A percentile compares a stretch with the other conserved stretches of the same genome.
phyloP scores from a whole-genome alignment of 1,140 invertebrate species.

The Drosophila parvula region DNA sequence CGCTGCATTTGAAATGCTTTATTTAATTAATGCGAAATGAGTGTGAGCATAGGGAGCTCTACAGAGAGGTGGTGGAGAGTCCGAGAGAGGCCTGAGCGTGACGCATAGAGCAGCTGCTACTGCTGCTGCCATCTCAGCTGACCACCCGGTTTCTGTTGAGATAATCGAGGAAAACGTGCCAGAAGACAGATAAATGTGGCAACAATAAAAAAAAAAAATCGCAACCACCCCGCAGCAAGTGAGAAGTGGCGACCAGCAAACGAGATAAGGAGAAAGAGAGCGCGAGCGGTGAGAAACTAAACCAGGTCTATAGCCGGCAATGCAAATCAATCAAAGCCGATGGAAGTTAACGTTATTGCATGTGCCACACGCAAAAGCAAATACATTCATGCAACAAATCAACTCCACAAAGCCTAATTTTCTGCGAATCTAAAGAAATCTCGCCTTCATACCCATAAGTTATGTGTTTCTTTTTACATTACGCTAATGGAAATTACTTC shows the following conservation, averaged over 20 bases:
- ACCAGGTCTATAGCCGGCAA: constrained; percentile 57
- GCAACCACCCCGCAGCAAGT: constrained; percentile 8
- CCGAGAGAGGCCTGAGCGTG: constrained; percentile 24
- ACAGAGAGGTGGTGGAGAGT: constrained; percentile 1
- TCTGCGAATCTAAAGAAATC: constrained; percentile 5
- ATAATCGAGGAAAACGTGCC: constrained; percentile 55
- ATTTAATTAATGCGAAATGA: constrained; percentile 76
- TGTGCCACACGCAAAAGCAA: constrained; percentile 13
- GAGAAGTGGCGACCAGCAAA: constrained; percentile 11
- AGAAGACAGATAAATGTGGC: constrained; percentile 44
- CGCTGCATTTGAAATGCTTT: constrained; percentile 66
- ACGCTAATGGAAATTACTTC: constrained; percentile 11
- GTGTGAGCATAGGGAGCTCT: constrained; percentile 21
- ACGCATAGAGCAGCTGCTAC: constrained; percentile 48
- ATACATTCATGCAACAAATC: not conserved
- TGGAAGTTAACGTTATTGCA: constrained; percentile 27
- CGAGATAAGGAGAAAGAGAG: constrained; percentile 3
- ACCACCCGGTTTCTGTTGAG: constrained; percentile 37
- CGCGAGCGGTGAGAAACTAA: constrained; percentile 46
- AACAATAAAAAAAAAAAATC: constrained; percentile 26
- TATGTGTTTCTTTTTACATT: constrained; percentile 1
- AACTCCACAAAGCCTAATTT: not conserved
- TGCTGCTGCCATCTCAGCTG: constrained; percentile 32
- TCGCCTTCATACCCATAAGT: constrained; percentile 2
- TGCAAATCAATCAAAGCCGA: constrained; percentile 66